These are phyloP conservation scores for Brenthis hecate DNA, from an alignment of 2,888 invertebrate genomes.

Conservation along the genomic window DNA sequence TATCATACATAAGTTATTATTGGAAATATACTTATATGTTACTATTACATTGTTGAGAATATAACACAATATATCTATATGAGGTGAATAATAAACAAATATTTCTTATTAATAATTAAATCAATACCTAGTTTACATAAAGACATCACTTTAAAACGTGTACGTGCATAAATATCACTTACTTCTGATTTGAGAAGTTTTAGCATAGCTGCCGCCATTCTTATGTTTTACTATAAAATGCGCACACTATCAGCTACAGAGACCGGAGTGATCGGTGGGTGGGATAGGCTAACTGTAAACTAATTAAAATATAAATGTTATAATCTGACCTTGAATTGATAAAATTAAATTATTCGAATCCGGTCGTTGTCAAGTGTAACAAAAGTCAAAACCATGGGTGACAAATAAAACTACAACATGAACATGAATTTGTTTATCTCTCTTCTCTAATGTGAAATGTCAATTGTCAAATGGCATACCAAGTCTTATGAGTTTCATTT, in stretches of 20 bases:
- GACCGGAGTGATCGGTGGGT: constrained; percentile 34
- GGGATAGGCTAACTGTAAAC: constrained; percentile 54
- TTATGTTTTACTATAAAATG: constrained; percentile 39
- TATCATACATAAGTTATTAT: no score
- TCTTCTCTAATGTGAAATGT: constrained; percentile 7
- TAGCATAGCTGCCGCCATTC: constrained; percentile 71
- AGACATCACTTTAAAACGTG: constrained; percentile 13
- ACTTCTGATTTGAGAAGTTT: constrained; percentile 75
- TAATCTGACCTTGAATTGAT: constrained; percentile 75
- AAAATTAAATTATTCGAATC: constrained; percentile 62
- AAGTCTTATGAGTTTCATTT: no score
- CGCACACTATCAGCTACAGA: constrained; percentile 41
- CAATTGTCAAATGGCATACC: background rate
- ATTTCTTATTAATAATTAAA: no score
- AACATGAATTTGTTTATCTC: constrained; percentile 15
- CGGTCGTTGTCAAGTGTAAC: constrained; percentile 48
- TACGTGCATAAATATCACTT: constrained; percentile 50
- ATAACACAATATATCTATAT: no score
- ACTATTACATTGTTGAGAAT: no score
- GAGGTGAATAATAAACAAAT: no score
- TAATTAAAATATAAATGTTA: constrained; percentile 71
- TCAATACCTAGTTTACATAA: no score
- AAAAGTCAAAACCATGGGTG: background rate
- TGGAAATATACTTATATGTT: no score
- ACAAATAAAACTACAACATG: no score